Conservation (phyloP, 1,140 invertebrate genomes). For the Limonius californicus region DNA sequence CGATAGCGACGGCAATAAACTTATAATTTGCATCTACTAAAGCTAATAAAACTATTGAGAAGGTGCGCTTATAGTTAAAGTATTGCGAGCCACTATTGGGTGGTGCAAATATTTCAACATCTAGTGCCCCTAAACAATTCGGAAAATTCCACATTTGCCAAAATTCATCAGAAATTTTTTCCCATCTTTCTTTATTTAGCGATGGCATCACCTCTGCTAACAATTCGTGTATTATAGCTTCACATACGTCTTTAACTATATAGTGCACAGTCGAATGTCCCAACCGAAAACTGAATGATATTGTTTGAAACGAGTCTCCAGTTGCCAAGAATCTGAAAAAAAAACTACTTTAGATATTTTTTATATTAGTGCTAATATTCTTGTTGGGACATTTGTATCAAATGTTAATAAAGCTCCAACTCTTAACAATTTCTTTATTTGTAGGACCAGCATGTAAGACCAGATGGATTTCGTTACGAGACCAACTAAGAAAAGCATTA, state of each 20-base stretch:
- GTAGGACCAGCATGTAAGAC: neutral
- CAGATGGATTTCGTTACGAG: neutral
- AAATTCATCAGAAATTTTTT: neutral
- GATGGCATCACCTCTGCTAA: neutral
- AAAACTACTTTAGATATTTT: neutral
- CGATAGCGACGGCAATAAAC: too few species aligned
- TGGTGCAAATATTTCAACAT: too few species aligned
- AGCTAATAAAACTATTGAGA: too few species aligned
- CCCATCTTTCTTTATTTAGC: neutral
- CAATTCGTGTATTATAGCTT: neutral
- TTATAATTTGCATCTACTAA: too few species aligned
- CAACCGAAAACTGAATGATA: neutral
- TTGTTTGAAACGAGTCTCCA: too few species aligned
- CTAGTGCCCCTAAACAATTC: too few species aligned
- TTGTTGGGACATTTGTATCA: neutral
- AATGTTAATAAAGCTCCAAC: neutral
- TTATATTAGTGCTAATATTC: neutral
- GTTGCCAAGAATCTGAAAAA: too few species aligned
- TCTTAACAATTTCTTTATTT: neutral
- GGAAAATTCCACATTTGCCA: too few species aligned
- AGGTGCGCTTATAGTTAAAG: too few species aligned
- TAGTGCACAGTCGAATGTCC: too few species aligned
- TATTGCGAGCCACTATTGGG: too few species aligned
- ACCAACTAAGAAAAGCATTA: neutral
- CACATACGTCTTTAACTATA: too few species aligned